Evolutionary conservation across 2,797 vertebrate species (phyloP), one percentile per base, ranked within the genome.

Genomic region (Amblyopsis hoosieri): DNA sequence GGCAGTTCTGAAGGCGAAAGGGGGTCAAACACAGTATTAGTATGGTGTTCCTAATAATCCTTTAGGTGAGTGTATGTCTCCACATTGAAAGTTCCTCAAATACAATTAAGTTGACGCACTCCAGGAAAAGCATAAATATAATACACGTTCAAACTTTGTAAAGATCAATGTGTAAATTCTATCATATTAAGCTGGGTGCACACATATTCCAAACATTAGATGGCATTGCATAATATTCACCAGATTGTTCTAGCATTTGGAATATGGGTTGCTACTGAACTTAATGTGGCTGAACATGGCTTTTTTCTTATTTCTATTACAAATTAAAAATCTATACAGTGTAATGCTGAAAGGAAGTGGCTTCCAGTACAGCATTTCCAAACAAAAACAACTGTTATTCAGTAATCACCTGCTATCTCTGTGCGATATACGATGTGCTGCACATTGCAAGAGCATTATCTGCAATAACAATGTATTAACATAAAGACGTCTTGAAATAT

Each of bases 161-260:
- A 37, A 57, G 45, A 23, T 47, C 15, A 29, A 15, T 55, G 31
- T 13, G 29, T 12, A 10, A 57, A 7, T 76, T 67, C 60, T 46
- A 17, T 57, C 45, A 37, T n/a, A 45, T 2, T 45, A 53, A 48
- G 46, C 64, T 11, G 58, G 31, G 54, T 60, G 13, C 61, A 54
- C 57, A 69, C 68, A 80, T 54, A 80, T 54, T 67, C 53, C 42
- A 12, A 17, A 33, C 9, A 45, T 42, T 4, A 60, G 58, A 72
- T 70, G 64, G 53, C 64, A 11, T 55, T 49, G 48, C 65, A 62
- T 75, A 55, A 17, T 56, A 19, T 55, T 33, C 65, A 62, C 19
- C 72, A 69, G 58, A 80, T 75, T 78, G 83, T 70, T 83, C 48
- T 63, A 62, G 72, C 82, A 80, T 53, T 67, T 72, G 54, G 79